A percentile compares a stretch with the other conserved stretches of the same genome.
Conservation (phyloP, 2,797 vertebrate genomes). For the Telmatherina bonti region DNA sequence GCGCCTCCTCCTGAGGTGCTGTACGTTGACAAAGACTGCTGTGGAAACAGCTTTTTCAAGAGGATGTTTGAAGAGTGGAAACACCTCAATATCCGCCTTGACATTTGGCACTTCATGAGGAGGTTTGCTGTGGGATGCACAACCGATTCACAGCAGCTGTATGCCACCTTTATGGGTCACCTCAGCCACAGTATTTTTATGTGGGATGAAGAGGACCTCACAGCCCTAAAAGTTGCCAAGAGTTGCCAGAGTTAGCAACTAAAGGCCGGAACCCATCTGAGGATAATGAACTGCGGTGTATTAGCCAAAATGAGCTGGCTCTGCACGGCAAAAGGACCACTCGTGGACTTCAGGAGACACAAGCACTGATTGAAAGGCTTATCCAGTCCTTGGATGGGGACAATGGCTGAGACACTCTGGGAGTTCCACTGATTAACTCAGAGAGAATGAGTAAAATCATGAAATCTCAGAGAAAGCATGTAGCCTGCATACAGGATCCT, state of each 20-base stretch:
- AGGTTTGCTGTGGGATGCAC: neutral
- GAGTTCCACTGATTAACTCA: neutral
- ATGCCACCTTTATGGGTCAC: too few species aligned
- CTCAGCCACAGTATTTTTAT: too few species aligned
- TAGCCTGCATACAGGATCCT: neutral
- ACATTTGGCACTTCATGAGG: neutral
- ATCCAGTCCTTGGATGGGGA: neutral
- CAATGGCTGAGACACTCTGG: neutral
- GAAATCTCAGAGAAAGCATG: neutral
- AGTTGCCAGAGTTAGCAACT: too few species aligned
- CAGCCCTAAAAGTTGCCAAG: too few species aligned
- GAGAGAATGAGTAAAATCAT: neutral
- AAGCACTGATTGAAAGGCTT: neutral
- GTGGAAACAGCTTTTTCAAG: neutral
- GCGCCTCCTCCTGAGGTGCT: neutral
- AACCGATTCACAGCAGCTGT: too few species aligned
- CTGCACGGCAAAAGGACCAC: neutral
- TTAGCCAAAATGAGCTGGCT: neutral
- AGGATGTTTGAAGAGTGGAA: too few species aligned
- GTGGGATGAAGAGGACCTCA: too few species aligned
- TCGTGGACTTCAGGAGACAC: neutral
- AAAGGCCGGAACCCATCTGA: too few species aligned
- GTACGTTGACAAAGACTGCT: conserved; percentile 1
- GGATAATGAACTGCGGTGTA: neutral
- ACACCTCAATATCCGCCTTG: neutral